These are phyloP conservation scores for Cathartes aura DNA, from an alignment of 2,113 vertebrate species.

Conservation along the genomic window DNA sequence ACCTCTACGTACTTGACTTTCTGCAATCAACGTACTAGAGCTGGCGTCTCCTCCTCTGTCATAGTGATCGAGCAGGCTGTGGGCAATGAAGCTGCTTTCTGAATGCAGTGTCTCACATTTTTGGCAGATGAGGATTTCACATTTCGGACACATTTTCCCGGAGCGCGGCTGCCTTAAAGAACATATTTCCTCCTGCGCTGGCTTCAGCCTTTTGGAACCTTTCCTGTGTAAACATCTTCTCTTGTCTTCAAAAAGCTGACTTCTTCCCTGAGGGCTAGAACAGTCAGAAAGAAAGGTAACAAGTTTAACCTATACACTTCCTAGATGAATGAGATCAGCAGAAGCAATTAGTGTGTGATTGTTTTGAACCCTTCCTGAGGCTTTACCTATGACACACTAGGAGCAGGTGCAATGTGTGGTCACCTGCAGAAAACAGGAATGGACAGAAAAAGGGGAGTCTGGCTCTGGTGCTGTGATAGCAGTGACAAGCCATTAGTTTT, in stretches of 20 bases:
- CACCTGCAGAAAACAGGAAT: neutral
- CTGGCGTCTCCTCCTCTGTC: neutral
- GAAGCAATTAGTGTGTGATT: neutral
- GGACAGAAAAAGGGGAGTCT: neutral
- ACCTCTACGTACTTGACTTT: neutral
- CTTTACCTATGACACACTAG: rapidly evolving
- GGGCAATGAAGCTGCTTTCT: constrained; percentile 66
- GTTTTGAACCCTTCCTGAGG: neutral
- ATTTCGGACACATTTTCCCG: constrained; percentile 65
- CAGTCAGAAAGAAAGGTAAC: neutral
- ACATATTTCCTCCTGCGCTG: neutral
- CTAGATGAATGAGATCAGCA: neutral
- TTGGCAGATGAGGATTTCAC: constrained; percentile 58
- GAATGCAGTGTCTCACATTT: constrained; percentile 71
- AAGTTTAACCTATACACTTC: neutral
- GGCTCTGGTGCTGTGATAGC: neutral
- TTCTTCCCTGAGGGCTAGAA: constrained; percentile 38
- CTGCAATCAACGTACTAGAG: neutral
- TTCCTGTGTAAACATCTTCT: neutral
- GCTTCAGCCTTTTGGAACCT: constrained; percentile 5
- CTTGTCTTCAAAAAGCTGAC: constrained; percentile 13
- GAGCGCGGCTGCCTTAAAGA: neutral
- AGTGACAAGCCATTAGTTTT: neutral
- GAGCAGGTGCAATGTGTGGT: neutral
- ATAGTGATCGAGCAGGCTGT: constrained; percentile 75